These are phyloP conservation scores for Pagrus major DNA, from an alignment of 2,113 vertebrate genomes.

Conservation along the genomic window DNA sequence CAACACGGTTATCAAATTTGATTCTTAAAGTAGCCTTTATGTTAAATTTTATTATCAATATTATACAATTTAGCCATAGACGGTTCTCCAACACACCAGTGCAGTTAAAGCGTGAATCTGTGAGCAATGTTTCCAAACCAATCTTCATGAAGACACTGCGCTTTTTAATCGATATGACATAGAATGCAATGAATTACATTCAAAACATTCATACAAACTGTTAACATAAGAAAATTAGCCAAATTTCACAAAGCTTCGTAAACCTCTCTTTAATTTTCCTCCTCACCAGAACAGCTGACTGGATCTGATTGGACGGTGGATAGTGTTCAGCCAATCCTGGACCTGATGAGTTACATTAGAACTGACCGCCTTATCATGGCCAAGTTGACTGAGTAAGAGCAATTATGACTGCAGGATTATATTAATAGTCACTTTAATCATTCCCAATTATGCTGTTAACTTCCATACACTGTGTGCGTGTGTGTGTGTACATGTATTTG, in stretches of 20 bases:
- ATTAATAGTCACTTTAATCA: not conserved
- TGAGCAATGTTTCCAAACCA: not conserved
- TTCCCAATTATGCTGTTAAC: not conserved
- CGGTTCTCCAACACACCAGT: not conserved
- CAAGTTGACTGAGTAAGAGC: slow-evolving; percentile 91
- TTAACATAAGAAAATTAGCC: not conserved
- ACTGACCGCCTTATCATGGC: slow-evolving; percentile 90
- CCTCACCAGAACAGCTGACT: slow-evolving; percentile 87
- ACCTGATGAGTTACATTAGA: slow-evolving; percentile 93
- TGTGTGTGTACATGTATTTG: too few relatives aligned
- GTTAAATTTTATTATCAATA: not conserved
- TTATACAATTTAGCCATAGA: not conserved
- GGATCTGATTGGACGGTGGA: slow-evolving; percentile 92
- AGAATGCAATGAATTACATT: not conserved
- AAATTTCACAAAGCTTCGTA: not conserved
- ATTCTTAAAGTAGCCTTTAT: not conserved
- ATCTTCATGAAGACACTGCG: not conserved
- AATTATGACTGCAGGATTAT: not conserved
- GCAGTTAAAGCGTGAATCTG: not conserved
- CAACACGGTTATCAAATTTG: not conserved
- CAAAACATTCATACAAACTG: not conserved
- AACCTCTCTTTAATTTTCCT: slow-evolving; percentile 18
- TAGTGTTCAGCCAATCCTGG: slow-evolving; percentile 87
- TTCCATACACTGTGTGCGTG: too few relatives aligned
- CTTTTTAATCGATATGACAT: too few relatives aligned